Base-by-base conservation (phyloP, 2,797 vertebrate species). In the Podarcis lilfordi region DNA sequence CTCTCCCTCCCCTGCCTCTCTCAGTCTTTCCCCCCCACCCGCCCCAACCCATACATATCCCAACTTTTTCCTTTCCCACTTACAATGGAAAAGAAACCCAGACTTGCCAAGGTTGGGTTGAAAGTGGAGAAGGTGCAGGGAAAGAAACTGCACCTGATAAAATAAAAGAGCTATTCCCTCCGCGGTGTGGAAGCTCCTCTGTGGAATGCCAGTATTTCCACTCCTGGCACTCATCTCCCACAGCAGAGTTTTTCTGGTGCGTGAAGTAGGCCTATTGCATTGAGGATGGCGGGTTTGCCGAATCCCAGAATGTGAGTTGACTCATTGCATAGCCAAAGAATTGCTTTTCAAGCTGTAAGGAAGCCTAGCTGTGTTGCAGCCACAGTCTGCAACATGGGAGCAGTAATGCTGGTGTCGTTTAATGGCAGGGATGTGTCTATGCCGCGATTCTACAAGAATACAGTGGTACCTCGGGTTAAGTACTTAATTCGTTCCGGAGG, bases 21-120 rank as follows among this genome's bases (percentile, higher is more conserved):
- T 55, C 50, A 15, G 13, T 55, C 50, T 55, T 13, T 15, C 3
- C 69, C 68, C 5, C 40, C 23, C 27, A 3, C 10, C 19, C 5
- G 59, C 8, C 32, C 15, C 66, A 86, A 86, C 37, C 86, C 29
- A 23, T 9, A 37, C 35, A 37, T 27, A 19, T 7, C 55, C 64
- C 43, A 64, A 64, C 32, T 83, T 90, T 72, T 17, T 79, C 79
- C 92, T 80, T 82, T 87, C 29, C 76, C 90, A 0, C 0, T 3
- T 90, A 92, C 8, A 32, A 81, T 80, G 88, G 95, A 95, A 92
- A 93, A 90, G 89, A 93, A 91, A 76, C 92, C 93, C 89, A 91
- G 8, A 89, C 94, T 96, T 97, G 96, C 94, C 94, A 93, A 55
- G 90, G 84, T 91, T 90, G 91, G 75, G 86, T 89, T 0, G 55